These are phyloP conservation scores for Lycia hirtaria DNA, from an alignment of 2,888 invertebrate genomes.

Conservation along the genomic window DNA sequence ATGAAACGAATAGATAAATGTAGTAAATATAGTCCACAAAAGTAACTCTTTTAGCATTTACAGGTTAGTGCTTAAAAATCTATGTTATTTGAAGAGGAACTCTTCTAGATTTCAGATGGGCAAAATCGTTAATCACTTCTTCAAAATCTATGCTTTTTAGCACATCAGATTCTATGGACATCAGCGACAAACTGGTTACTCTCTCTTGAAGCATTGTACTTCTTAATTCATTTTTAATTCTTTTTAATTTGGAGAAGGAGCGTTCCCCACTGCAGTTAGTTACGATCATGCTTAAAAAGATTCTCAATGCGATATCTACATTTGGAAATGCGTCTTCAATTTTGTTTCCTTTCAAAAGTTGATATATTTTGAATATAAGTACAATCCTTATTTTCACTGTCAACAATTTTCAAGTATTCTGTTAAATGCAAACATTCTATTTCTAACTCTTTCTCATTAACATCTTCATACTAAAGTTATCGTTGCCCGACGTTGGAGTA, in stretches of 20 bases:
- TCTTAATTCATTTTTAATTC: no score
- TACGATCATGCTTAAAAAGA: conserved; percentile 44
- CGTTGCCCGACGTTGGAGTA: no score
- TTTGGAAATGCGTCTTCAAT: neutral
- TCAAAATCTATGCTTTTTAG: conserved; percentile 45
- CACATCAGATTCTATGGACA: neutral
- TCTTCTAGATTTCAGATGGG: neutral
- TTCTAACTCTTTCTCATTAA: conserved; percentile 39
- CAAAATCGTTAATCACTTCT: conserved; percentile 39
- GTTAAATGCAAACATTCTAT: neutral
- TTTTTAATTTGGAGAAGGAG: conserved; percentile 23
- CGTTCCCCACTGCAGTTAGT: conserved; percentile 47
- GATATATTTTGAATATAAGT: neutral
- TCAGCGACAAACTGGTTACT: neutral
- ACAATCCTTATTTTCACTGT: no score
- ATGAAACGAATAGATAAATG: neutral
- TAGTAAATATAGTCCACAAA: neutral
- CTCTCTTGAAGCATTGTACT: neutral
- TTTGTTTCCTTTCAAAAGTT: neutral
- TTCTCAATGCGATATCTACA: conserved; percentile 47
- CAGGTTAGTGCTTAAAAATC: no score
- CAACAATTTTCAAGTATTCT: neutral
- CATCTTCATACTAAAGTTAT: conserved; percentile 15
- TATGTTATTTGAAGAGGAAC: neutral
- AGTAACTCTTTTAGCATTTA: neutral